A percentile compares a stretch with the other conserved stretches of the same genome.
phyloP scores from a whole-genome alignment of 2,797 vertebrate genomes.

The Ispidina lecontei region DNA sequence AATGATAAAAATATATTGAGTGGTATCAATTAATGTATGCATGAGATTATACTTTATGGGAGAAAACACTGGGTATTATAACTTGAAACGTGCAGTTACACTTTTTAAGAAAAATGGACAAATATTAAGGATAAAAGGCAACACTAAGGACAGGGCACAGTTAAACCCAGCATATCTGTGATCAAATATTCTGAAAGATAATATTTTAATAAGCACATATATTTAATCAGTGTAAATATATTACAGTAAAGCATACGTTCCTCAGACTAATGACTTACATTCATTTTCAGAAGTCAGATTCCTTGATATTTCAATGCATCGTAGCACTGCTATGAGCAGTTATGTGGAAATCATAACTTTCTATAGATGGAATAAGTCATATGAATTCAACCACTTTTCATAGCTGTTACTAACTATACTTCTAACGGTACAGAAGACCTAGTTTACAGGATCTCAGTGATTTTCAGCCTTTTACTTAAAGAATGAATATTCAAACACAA shows the following conservation, averaged over 20 bases:
- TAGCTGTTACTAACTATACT: neutral
- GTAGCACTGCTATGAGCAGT: neutral
- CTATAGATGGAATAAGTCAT: neutral
- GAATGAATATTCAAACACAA: neutral
- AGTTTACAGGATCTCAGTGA: neutral
- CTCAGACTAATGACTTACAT: neutral
- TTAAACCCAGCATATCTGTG: neutral
- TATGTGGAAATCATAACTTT: neutral
- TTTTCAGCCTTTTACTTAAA: neutral
- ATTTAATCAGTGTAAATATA: neutral
- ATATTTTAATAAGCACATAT: neutral
- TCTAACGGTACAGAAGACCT: neutral
- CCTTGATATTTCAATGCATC: neutral
- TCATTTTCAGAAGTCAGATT: neutral
- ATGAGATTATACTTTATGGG: neutral
- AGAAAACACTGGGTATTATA: neutral
- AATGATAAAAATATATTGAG: neutral
- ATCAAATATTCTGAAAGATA: neutral
- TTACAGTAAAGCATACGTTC: neutral
- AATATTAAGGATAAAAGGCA: neutral
- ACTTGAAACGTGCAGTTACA: neutral
- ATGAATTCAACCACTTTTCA: neutral
- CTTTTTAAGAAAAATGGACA: neutral
- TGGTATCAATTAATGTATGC: neutral
- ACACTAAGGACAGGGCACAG: neutral